Conservation (phyloP, 2,888 invertebrate genomes). For the Schizaphis graminum region DNA sequence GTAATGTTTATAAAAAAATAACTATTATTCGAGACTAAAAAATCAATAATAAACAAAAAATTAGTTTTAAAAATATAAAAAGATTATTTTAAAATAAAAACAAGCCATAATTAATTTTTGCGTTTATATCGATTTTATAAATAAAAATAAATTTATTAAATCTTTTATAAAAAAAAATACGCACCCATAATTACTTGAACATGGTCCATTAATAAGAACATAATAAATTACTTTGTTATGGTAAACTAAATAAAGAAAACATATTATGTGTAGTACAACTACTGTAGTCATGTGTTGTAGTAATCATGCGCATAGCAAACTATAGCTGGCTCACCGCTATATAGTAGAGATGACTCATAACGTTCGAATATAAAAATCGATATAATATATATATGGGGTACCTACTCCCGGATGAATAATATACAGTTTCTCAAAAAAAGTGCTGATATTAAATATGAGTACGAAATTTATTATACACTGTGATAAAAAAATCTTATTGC, state of each 20-base stretch:
- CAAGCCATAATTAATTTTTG: background rate
- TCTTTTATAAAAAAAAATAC: background rate
- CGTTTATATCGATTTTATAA: background rate
- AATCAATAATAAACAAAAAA: background rate
- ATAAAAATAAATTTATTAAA: background rate
- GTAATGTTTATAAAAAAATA: background rate
- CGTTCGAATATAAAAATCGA: slow-evolving; percentile 58
- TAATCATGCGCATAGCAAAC: slow-evolving; percentile 47
- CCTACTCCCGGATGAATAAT: slow-evolving; percentile 39
- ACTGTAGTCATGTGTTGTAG: background rate
- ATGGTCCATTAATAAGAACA: slow-evolving; percentile 14
- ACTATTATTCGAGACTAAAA: background rate
- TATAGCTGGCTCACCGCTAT: slow-evolving; percentile 2
- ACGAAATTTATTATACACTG: background rate
- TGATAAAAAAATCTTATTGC: background rate
- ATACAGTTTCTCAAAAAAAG: slow-evolving; percentile 29
- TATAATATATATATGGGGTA: background rate
- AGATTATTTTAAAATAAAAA: background rate
- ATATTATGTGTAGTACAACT: slow-evolving; percentile 12
- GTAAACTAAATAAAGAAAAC: slow-evolving; percentile 43
- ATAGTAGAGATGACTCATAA: slow-evolving; percentile 54
- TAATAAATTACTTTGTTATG: background rate
- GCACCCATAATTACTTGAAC: slow-evolving; percentile 12
- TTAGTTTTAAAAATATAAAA: background rate
- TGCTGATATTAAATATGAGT: background rate